A percentile compares a stretch with the other conserved stretches of the same genome.
phyloP scores from a whole-genome alignment of 23 tunicate genomes.

The Ciona savignyi region DNA sequence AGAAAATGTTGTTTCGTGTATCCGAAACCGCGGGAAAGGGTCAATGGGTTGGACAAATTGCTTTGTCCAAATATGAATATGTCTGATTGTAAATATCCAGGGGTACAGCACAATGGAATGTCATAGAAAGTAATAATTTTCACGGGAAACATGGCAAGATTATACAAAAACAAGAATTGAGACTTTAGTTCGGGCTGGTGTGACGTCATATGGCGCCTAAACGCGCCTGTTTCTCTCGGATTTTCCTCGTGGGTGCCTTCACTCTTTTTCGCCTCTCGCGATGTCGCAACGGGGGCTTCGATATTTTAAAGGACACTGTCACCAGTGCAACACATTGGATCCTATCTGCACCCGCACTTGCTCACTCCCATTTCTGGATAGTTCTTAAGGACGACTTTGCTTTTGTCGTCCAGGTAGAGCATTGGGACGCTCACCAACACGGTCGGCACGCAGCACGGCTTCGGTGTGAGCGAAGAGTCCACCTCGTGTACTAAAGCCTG shows the following conservation, averaged over 20 bases:
- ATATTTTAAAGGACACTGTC: not conserved
- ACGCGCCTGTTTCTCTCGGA: not conserved
- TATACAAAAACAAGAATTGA: not conserved
- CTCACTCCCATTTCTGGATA: slow-evolving; percentile 77
- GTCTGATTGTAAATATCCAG: no score
- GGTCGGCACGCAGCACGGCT: slow-evolving; percentile 92
- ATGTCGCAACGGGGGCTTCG: not conserved
- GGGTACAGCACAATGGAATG: no score
- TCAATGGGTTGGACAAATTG: no score
- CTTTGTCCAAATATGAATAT: no score
- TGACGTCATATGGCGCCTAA: not conserved
- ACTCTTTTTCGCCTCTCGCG: not conserved
- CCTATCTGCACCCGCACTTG: slow-evolving; percentile 87
- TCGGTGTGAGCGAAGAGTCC: slow-evolving; percentile 38
- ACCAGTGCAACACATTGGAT: slow-evolving; percentile 5
- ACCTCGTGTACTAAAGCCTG: slow-evolving; percentile 74
- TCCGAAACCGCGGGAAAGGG: no score
- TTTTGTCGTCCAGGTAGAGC: slow-evolving; percentile 74
- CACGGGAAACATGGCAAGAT: not conserved
- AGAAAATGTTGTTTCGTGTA: no score
- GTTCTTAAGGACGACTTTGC: slow-evolving; percentile 69
- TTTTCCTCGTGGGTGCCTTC: not conserved
- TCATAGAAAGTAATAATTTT: no score
- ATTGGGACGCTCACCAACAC: slow-evolving; percentile 59
- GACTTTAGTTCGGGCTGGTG: not conserved